phyloP scores from a whole-genome alignment of 2,888 invertebrate genomes.

The Caenorhabditis wallacei region DNA sequence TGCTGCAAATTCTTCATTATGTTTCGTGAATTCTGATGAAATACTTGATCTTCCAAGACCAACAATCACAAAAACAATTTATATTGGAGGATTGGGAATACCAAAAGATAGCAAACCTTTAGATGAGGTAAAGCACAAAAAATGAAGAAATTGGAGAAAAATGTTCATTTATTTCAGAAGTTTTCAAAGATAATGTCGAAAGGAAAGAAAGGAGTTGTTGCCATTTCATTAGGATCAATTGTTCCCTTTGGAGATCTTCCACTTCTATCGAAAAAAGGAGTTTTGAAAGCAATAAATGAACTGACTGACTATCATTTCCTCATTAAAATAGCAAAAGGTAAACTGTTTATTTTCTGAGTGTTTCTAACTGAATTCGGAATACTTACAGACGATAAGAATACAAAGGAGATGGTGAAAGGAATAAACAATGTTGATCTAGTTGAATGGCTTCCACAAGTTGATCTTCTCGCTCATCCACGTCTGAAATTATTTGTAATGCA shows the following conservation, averaged over 20 bases:
- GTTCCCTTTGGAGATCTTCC: conserved; percentile 63
- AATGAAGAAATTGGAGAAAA: not conserved
- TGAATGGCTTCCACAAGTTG: conserved; percentile 79
- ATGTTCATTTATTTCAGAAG: conserved; percentile 41
- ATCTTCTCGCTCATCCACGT: conserved; percentile 78
- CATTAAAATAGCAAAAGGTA: conserved; percentile 74
- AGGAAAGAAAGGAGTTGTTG: conserved; percentile 72
- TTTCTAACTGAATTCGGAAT: too few relatives aligned
- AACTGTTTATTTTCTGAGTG: not conserved
- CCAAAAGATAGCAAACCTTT: conserved; percentile 61
- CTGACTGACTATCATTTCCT: conserved; percentile 78
- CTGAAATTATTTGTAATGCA: conserved; percentile 80
- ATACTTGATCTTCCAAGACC: conserved; percentile 72
- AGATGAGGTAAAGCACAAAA: conserved; percentile 45
- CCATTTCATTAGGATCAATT: conserved; percentile 75
- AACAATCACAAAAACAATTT: conserved; percentile 69
- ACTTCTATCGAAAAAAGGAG: conserved; percentile 37
- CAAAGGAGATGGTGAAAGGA: conserved; percentile 57
- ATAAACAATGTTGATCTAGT: conserved; percentile 77
- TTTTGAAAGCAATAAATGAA: conserved; percentile 48
- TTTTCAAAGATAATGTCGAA: conserved; percentile 70
- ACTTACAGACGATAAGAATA: conserved; percentile 60
- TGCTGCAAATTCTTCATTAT: conserved; percentile 70
- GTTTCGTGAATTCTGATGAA: conserved; percentile 73
- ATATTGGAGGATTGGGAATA: conserved; percentile 71